A percentile compares a stretch with the other conserved stretches of the same genome.
phyloP scores from a whole-genome alignment of 1,140 invertebrate species.

The Meteorus sp. region DNA sequence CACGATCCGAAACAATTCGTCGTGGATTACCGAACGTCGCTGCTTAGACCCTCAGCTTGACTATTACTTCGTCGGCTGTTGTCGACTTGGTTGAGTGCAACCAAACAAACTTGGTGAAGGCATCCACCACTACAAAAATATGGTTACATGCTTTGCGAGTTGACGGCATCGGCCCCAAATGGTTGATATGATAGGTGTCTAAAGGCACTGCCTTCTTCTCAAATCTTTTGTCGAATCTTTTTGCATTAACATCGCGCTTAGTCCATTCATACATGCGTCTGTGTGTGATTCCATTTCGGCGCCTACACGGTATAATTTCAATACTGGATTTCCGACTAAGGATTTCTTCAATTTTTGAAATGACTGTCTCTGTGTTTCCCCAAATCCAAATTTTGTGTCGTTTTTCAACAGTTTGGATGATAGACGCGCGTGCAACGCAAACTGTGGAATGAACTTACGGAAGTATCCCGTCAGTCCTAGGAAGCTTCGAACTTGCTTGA shows the following conservation, averaged over 20 bases:
- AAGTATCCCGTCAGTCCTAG: constrained; percentile 14
- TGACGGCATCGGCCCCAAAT: background rate
- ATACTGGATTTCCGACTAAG: constrained; percentile 4
- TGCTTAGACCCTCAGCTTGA: background rate
- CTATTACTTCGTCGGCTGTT: background rate
- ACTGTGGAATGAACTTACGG: constrained; percentile 16
- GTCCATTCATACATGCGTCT: constrained; percentile 36
- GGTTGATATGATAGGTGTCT: constrained; percentile 1
- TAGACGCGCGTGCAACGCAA: constrained; percentile 22
- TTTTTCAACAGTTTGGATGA: constrained; percentile 24
- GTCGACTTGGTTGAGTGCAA: background rate
- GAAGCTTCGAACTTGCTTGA: constrained; percentile 14
- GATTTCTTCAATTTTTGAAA: constrained; percentile 16
- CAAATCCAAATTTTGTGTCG: constrained; percentile 26
- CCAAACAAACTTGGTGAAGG: constrained; percentile 8
- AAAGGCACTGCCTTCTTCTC: background rate
- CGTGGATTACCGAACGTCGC: background rate
- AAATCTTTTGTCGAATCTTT: constrained; percentile 14
- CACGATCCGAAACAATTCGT: background rate
- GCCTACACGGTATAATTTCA: constrained; percentile 3
- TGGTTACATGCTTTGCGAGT: background rate
- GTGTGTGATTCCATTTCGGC: constrained; percentile 35
- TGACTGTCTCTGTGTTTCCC: constrained; percentile 3
- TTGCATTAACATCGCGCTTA: constrained; percentile 24
- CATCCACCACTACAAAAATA: background rate